Base-by-base conservation (phyloP, 2,888 invertebrate genomes). In the Lithophane leautieri region DNA sequence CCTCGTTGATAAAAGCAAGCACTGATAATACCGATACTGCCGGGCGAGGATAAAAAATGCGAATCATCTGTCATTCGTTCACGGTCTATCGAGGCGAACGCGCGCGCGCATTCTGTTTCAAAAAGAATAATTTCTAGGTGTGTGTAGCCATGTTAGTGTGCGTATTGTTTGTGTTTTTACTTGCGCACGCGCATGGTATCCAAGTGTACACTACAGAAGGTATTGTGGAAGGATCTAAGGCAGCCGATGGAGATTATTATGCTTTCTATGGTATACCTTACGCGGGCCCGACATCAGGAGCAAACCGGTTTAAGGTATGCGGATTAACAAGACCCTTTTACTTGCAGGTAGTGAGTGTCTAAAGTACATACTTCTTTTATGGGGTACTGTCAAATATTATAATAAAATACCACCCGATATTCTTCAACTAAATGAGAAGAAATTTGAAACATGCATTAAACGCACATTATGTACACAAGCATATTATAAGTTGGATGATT, bases 261-360 rank as follows among this genome's bases (percentile, higher is more conserved):
- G 89, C 88, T 3, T 96, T 94, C 70, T 94, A 94, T 81, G 95
- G 95, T 0, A 87, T 96, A 22, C 94, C 93, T n/a, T 96, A 96
- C 72, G 96, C 92, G 0, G 94, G 92, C 0, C 81, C 89, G 0
- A 89, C 92, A 8, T 81, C 89, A 4, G 93, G 93, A 3, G 87
- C 79, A 4, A 94, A 94, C 78, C 88, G 94, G 80, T 94, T 92
- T 86, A 94, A 94, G 93, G 94, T 94, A 86, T 85, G 79, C 73
- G 56, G 14, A 14, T 56, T 40, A 78, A n/a, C 34, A 25, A 70
- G 8, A 40, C 19, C 25, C 60, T 78, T 56, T 70, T 58, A 50
- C 2, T 11, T 54, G 34, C 61, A 61, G 65, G 65, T 42, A 58
- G 44, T 56, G 25, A 8, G 4, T 11, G 14, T 16, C 22, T 68